These are phyloP conservation scores for Barypeithes pellucidus DNA, from an alignment of 2,888 invertebrate species.

Conservation along the genomic window DNA sequence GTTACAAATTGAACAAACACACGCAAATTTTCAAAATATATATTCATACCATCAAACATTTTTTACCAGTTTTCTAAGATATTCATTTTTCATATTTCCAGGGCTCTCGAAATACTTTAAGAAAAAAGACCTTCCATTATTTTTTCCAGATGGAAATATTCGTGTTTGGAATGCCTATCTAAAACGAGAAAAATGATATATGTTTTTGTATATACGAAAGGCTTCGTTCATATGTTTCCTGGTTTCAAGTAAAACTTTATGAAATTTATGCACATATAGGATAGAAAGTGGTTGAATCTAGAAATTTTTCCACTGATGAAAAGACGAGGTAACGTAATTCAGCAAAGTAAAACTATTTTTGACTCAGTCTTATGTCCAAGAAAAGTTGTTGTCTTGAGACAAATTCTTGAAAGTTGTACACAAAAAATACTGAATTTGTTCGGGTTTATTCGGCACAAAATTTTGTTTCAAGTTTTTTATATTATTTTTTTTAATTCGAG, in stretches of 20 bases:
- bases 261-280: slow-evolving; percentile 36
- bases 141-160: slow-evolving; percentile 46
- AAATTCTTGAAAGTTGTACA: neutral
- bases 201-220: slow-evolving; percentile 50
- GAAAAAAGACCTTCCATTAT: slow-evolving; percentile 51
- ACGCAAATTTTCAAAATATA: neutral
- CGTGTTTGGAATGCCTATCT: slow-evolving; percentile 45
- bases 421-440: too few relatives aligned
- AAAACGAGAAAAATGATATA: slow-evolving; percentile 53
- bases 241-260: slow-evolving; percentile 34
- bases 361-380: neutral
- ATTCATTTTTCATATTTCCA: slow-evolving; percentile 47
- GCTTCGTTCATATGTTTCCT: slow-evolving; percentile 36
- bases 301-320: neutral
- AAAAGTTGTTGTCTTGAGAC: neutral
- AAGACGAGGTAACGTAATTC: neutral
- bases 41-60: slow-evolving; percentile 32
- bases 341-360: neutral
- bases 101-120: slow-evolving; percentile 42
- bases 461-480: too few relatives aligned
- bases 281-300: slow-evolving; percentile 17
- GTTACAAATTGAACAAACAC: neutral
- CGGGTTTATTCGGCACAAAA: too few relatives aligned
- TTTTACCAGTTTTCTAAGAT: slow-evolving; percentile 24
- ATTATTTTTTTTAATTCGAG: too few relatives aligned